A percentile compares a stretch with the other conserved stretches of the same genome.
Conservation (phyloP, 2,888 invertebrate genomes). For the Pyrrhia umbra region DNA sequence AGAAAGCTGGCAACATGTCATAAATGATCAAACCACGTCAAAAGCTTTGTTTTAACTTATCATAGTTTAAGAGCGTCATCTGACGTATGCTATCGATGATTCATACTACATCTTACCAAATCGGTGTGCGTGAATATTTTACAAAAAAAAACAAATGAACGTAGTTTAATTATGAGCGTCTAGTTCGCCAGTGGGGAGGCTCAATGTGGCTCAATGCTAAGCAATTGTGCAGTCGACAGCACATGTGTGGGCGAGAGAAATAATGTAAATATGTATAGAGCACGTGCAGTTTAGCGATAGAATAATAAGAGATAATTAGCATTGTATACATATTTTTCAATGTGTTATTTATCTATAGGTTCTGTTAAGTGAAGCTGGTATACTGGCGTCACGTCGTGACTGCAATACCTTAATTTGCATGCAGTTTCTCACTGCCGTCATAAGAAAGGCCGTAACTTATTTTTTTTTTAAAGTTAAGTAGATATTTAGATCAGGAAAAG, state of each 20-base stretch:
- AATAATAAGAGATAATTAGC: constrained; percentile 50
- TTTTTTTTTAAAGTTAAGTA: too few species aligned
- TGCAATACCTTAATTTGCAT: constrained; percentile 3
- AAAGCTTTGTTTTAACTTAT: constrained; percentile 31
- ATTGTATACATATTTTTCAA: constrained; percentile 51
- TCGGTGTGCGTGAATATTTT: constrained; percentile 36
- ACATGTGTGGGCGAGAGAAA: constrained; percentile 54
- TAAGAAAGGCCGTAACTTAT: too few species aligned
- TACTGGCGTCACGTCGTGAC: not conserved
- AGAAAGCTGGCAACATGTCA: constrained; percentile 28
- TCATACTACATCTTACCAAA: constrained; percentile 44
- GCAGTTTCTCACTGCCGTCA: too few species aligned
- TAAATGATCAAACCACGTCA: constrained; percentile 12
- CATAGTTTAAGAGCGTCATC: constrained; percentile 13
- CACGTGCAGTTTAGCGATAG: constrained; percentile 47
- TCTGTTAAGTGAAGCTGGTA: constrained; percentile 3
- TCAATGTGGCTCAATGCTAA: constrained; percentile 55
- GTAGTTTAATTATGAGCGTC: constrained; percentile 46
- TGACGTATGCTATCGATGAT: constrained; percentile 39
- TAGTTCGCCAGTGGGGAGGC: constrained; percentile 54
- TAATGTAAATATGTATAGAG: constrained; percentile 47
- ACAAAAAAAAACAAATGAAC: constrained; percentile 39
- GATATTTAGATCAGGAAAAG: too few species aligned
- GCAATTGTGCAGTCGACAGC: constrained; percentile 35
- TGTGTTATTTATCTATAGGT: constrained; percentile 27